Base-by-base conservation (phyloP, 64 coral and sea anemone species). In the Hydrozoanthus tunicans region DNA sequence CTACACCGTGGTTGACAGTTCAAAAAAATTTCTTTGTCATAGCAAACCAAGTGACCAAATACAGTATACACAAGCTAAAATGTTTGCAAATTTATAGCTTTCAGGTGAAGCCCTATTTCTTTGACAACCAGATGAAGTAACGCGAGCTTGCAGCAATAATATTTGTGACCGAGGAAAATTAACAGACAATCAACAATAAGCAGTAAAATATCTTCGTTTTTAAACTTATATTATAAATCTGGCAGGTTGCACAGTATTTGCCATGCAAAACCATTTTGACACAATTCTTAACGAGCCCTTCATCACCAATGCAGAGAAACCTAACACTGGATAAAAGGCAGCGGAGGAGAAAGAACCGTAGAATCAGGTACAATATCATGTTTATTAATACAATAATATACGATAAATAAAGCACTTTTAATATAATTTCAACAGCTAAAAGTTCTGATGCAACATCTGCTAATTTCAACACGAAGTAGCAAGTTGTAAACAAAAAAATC, bases 401-500 rank as follows among this genome's bases (percentile, higher is more conserved):
- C 6, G 9, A 76, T 57, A 58, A 88, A 88, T 60, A 75, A 88
- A 26, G 9, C 84, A 43, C 12, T 32, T 32, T 64, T 11, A 74
- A 7, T 26, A 81, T 58, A 81, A 60, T 81, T 79, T 81, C 79
- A 81, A 43, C 32, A 43, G 24, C 70, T 23, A 56, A 5, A 61
- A 75, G n/a, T 83, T 88, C 68, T 88, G 84, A 88, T 88, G 84
- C 84, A 88, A 88, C 69, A 88, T 88, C 84, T 70, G 56, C 72
- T 76, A 76, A 76, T 53, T 8, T 73, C 0, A 75, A 88, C 82
- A 81, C 32, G 32, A 43, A 43, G 32, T 43, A 43, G 0, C 69
- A 72, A 72, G n/a, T 13, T 11, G 58, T 81, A 81, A 81, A 63
- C 59, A 81, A 81, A 59, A 43, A 43, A 53, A 4, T 76, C 27